Evolutionary conservation across 2,888 invertebrate species (phyloP).

Genomic region (Drosophila koepferae): DNA sequence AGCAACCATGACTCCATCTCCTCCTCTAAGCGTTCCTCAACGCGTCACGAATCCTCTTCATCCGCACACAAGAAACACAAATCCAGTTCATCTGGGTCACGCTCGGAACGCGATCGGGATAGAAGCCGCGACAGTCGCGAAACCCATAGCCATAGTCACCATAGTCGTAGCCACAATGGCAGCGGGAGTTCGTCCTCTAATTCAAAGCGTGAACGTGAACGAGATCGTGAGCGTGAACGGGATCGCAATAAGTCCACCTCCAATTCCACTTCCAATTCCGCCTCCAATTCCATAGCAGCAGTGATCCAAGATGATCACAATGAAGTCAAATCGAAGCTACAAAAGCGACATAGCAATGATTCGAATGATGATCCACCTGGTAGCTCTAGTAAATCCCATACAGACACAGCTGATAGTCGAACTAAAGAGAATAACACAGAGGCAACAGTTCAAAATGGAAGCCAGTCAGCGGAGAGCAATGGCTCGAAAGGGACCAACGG

Average conservation of each 20-base stretch:
- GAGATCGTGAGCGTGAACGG: conserved; percentile 49
- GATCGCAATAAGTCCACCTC: conserved; percentile 56
- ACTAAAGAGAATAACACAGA: conserved; percentile 34
- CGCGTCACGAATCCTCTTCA: conserved; percentile 53
- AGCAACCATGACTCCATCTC: conserved; percentile 52
- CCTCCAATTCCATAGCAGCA: conserved; percentile 33
- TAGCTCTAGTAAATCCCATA: conserved; percentile 24
- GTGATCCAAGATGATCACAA: conserved; percentile 88
- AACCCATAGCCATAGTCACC: conserved; percentile 54
- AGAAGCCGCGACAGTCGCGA: conserved; percentile 42
- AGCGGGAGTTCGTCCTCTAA: conserved; percentile 52
- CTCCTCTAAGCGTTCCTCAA: conserved; percentile 61
- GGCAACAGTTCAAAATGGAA: conserved; percentile 40
- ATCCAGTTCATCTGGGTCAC: conserved; percentile 66
- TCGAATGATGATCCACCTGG: conserved; percentile 89
- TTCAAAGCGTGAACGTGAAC: conserved; percentile 53
- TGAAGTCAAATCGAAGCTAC: conserved; percentile 71
- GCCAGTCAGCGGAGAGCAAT: conserved; percentile 36
- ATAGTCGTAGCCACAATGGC: conserved; percentile 55
- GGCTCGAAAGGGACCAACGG: conserved; percentile 34
- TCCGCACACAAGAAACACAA: conserved; percentile 59
- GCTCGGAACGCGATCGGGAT: conserved; percentile 57
- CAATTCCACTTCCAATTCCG: conserved; percentile 38
- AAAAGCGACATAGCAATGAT: conserved; percentile 91
- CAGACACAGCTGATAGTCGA: conserved; percentile 15